phyloP scores from a whole-genome alignment of 2,888 invertebrate genomes.

The Macrophya annulata region DNA sequence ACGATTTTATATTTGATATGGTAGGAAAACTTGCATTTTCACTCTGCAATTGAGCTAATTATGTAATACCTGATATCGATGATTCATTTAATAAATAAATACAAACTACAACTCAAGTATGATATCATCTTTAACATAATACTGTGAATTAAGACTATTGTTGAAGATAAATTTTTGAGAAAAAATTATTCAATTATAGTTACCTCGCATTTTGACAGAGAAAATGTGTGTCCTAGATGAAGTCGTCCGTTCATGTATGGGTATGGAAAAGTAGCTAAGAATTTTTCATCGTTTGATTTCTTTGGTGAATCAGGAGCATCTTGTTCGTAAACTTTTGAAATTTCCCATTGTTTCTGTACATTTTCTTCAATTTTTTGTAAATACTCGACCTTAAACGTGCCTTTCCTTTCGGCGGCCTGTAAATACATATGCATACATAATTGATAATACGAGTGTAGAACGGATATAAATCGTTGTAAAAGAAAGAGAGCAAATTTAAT shows the following conservation, averaged over 20 bases:
- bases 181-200: slow-evolving; percentile 62
- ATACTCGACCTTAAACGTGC: slow-evolving; percentile 97
- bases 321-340: slow-evolving; percentile 89
- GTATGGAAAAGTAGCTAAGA: slow-evolving; percentile 96
- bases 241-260: slow-evolving; percentile 99
- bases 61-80: background rate
- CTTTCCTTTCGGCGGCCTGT: slow-evolving; percentile 87
- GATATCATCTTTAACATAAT: slow-evolving; percentile 13
- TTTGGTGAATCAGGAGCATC: slow-evolving; percentile 87
- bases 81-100: background rate
- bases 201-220: slow-evolving; percentile 98
- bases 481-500: background rate
- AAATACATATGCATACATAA: slow-evolving; percentile 55
- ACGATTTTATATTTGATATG: background rate
- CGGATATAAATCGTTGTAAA: background rate
- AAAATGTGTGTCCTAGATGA: slow-evolving; percentile 98
- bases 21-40: background rate
- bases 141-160: background rate
- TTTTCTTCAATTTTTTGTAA: slow-evolving; percentile 93
- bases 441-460: background rate
- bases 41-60: background rate
- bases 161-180: background rate
- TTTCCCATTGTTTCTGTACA: slow-evolving; percentile 93
- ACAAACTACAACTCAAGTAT: slow-evolving; percentile 33
- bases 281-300: slow-evolving; percentile 88